These are phyloP conservation scores for Pteronura brasiliensis DNA, from an alignment of 2,113 vertebrate species.

Conservation along the genomic window DNA sequence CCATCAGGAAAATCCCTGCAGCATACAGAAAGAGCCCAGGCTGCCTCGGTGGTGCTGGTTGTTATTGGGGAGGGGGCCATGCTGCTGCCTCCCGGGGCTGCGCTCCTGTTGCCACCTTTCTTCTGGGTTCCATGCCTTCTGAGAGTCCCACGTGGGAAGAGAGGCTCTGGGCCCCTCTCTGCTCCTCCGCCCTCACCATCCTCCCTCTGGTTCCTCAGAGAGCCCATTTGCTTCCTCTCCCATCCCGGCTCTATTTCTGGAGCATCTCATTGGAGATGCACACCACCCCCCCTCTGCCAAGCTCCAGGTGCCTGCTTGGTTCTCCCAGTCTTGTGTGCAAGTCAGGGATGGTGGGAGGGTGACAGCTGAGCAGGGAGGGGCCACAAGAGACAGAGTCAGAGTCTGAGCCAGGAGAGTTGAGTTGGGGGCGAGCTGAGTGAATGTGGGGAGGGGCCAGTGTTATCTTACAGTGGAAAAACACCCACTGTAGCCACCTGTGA, in stretches of 20 bases:
- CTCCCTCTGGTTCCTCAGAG: constrained; percentile 9
- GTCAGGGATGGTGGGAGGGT: constrained; percentile 59
- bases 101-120: neutral
- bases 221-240: constrained; percentile 22
- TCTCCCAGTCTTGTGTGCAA: constrained; percentile 37
- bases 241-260: constrained; percentile 64
- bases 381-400: neutral
- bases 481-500: neutral
- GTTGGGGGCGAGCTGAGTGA: neutral
- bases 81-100: neutral
- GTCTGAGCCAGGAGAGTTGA: neutral
- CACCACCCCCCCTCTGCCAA: neutral
- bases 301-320: constrained; percentile 36
- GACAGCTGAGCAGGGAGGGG: constrained; percentile 48
- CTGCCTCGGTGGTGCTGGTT: neutral
- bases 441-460: neutral
- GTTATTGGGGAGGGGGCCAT: neutral
- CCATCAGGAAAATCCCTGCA: neutral
- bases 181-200: neutral
- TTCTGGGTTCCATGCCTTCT: constrained; percentile 8
- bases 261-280: constrained; percentile 65
- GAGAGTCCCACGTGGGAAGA: neutral
- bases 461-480: neutral
- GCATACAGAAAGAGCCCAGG: neutral
- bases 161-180: neutral